Base-by-base conservation (phyloP, 2,113 vertebrate species). In the Paraplagusia blochii region DNA sequence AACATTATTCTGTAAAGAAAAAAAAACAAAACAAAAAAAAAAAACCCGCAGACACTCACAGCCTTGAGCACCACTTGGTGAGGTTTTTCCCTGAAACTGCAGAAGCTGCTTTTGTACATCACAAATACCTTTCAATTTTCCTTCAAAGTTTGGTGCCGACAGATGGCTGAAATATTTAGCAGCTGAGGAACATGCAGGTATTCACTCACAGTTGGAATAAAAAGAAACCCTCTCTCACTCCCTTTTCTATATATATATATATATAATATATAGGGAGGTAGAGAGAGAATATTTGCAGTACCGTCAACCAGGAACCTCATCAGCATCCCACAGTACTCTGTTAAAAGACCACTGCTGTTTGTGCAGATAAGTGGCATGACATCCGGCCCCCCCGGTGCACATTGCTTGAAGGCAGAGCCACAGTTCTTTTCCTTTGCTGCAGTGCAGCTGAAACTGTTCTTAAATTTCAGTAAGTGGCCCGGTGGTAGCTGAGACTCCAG, bases 91-190 rank as follows among this genome's bases (percentile, higher is more conserved):
- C 29, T 18, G 19, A 52, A 29, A 35, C 19, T 53, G 58, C 46
- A 64, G 11, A 22, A 16, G 17, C 72, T 72, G 50, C 59, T 63
- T 79, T 69, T 50, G 50, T 58, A 54, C 51, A 47, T 55, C 51
- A 47, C 56, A 45, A 33, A 67, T 66, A 66, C 52, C 65, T 73
- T 77, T 70, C 18, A 68, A 51, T 72, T 50, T 72, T 68, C 53
- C 63, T 72, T 72, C 72, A 79, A 76, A 74, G 74, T 52, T 66
- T 52, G 59, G 54, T 63, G 67, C 62, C 57, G 51, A 51, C 8
- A 15, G 46, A 66, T 48, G 54, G 44, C 50, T 83, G 39, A 69
- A 76, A 76, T 61, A 70, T 72, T 18, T 17, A 77, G 43, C 50
- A 57, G 63, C 16, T 14, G 40, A 49, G 46, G 17, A 59, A 40